These are phyloP conservation scores for Amblyjoppa proteus DNA, from an alignment of 2,888 invertebrate genomes.

Conservation along the genomic window DNA sequence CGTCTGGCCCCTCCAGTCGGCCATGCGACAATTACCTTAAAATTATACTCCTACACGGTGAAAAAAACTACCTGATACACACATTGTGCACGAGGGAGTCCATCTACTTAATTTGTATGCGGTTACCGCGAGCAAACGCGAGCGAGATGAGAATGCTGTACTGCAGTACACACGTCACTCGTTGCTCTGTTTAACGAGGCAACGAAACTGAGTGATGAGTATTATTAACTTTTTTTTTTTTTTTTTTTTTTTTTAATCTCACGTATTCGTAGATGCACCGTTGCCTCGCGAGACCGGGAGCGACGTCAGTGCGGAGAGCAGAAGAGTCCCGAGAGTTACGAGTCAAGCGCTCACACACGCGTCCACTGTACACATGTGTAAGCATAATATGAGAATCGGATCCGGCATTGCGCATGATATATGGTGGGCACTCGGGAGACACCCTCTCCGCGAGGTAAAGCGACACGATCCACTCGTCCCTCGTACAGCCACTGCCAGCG, in stretches of 20 bases:
- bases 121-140: neutral
- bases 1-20: neutral
- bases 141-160: conserved; percentile 12
- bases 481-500: conserved; percentile 39
- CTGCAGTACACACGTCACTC: neutral
- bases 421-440: conserved; percentile 80
- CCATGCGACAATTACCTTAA: neutral
- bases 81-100: neutral
- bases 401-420: conserved; percentile 83
- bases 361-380: conserved; percentile 68
- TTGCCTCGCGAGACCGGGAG: neutral
- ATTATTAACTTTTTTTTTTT: conserved; percentile 17
- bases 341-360: conserved; percentile 3
- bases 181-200: conserved; percentile 29
- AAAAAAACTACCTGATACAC: conserved; percentile 4
- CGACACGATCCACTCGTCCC: conserved; percentile 75
- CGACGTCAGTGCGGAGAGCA: conserved; percentile 7
- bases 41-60: neutral
- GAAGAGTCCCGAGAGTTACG: conserved; percentile 24
- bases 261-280: conserved; percentile 9
- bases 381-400: conserved; percentile 82
- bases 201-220: conserved; percentile 37
- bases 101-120: conserved; percentile 18
- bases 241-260: neutral
- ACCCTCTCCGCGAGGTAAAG: conserved; percentile 76